Percentiles rank a stretch among this genome's conserved stretches.
These are phyloP conservation scores for Lerista edwardsae DNA, from an alignment of 2,797 vertebrate species.

Conservation along the genomic window DNA sequence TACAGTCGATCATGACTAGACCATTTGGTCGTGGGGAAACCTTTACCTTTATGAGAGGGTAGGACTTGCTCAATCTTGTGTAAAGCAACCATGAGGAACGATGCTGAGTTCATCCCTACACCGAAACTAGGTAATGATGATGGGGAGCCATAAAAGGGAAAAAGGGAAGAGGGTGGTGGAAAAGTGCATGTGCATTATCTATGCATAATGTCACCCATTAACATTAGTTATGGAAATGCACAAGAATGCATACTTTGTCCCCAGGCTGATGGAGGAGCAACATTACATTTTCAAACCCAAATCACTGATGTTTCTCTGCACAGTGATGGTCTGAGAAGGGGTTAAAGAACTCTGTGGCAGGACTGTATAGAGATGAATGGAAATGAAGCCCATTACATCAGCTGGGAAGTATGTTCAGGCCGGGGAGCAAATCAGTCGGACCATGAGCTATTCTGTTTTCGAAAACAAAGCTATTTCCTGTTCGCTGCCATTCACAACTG, in stretches of 20 bases:
- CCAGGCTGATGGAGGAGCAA: background rate
- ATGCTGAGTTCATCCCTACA: too few relatives aligned
- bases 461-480: constrained; percentile 65
- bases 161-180: too few relatives aligned
- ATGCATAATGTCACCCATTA: background rate
- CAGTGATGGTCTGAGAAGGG: background rate
- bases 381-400: constrained; percentile 67
- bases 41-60: too few relatives aligned
- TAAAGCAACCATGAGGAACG: too few relatives aligned
- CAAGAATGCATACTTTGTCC: background rate
- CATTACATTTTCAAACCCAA: too few relatives aligned
- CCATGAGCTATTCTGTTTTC: constrained; percentile 55
- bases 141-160: background rate
- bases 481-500: constrained; percentile 49
- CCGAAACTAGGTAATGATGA: too few relatives aligned
- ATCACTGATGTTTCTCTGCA: too few relatives aligned
- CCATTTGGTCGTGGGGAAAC: too few relatives aligned
- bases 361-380: constrained; percentile 62
- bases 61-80: too few relatives aligned
- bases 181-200: background rate
- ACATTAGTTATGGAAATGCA: background rate
- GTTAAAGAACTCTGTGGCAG: constrained; percentile 31
- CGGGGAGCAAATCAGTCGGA: constrained; percentile 37
- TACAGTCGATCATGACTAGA: too few relatives aligned
- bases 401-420: constrained; percentile 62